A percentile compares a stretch with the other conserved stretches of the same genome.
Evolutionary conservation across 2,113 vertebrate genomes (phyloP).

Genomic region (Poecile atricapillus): DNA sequence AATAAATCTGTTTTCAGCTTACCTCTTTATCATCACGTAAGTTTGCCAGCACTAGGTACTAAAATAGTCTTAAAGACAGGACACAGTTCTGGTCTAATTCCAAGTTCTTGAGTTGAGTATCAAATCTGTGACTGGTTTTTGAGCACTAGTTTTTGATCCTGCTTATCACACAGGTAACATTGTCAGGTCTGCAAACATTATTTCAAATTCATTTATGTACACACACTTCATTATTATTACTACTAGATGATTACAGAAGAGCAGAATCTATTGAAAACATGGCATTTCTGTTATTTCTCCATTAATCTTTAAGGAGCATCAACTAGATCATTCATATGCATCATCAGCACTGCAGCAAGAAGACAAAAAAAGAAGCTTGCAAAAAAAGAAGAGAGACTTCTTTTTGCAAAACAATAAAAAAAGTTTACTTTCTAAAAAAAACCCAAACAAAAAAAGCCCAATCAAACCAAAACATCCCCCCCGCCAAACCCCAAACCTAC

Average conservation of each 20-base stretch:
- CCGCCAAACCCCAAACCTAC: background rate
- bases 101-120: conserved; percentile 83
- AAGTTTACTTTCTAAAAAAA: background rate
- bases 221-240: background rate
- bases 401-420: background rate
- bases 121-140: conserved; percentile 32
- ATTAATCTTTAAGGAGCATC: background rate
- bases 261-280: background rate
- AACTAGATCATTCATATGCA: background rate
- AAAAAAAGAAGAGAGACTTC: background rate
- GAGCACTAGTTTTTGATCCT: background rate
- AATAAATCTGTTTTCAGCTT: conserved; percentile 86
- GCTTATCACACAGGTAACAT: background rate
- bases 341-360: background rate
- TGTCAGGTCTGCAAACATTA: background rate
- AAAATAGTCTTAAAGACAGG: conserved; percentile 83
- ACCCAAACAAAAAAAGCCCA: background rate
- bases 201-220: background rate
- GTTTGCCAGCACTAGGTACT: conserved; percentile 85
- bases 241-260: background rate
- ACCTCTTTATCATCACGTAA: conserved; percentile 87
- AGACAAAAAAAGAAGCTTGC: background rate
- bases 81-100: conserved; percentile 86
- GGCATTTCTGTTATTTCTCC: background rate
- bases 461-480: background rate